phyloP scores from a whole-genome alignment of 1,140 invertebrate genomes.

The Anthonomus grandis region DNA sequence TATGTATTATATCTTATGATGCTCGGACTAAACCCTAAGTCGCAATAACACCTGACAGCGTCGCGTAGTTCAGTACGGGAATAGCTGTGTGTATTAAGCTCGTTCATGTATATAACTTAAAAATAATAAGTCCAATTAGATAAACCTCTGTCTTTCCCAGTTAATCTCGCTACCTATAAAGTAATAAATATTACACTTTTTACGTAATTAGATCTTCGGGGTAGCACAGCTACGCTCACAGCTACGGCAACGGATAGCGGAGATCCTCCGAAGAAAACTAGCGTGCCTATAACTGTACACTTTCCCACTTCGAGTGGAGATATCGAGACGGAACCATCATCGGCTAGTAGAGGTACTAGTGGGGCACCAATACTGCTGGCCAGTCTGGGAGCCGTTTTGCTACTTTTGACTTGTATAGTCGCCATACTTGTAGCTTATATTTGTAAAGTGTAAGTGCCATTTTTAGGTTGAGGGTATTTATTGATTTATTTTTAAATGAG shows the following conservation, averaged over 20 bases:
- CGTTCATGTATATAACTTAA: too few species aligned
- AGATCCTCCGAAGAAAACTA: constrained; percentile 66
- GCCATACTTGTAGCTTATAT: constrained; percentile 71
- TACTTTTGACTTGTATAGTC: constrained; percentile 69
- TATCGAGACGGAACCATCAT: constrained; percentile 45
- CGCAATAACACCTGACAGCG: too few species aligned
- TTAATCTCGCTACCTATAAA: too few species aligned
- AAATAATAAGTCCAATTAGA: too few species aligned
- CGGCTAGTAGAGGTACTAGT: constrained; percentile 47
- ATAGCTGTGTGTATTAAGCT: too few species aligned
- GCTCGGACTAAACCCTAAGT: too few species aligned
- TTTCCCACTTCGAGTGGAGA: constrained; percentile 54
- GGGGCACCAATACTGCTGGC: constrained; percentile 61
- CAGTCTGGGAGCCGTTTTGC: constrained; percentile 69
- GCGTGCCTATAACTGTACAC: constrained; percentile 72
- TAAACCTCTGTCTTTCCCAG: too few species aligned
- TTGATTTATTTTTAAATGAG: too few species aligned
- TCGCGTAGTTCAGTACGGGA: too few species aligned
- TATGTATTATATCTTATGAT: too few species aligned
- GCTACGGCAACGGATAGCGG: constrained; percentile 77
- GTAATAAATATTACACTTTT: too few species aligned
- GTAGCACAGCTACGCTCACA: constrained; percentile 34
- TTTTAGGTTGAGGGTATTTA: too few species aligned
- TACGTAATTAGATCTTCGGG: constrained; percentile 13
- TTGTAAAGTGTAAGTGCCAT: constrained; percentile 73